Evolutionary conservation across 1,140 invertebrate genomes (phyloP).

Genomic region (Thaumetopoea pityocampa): DNA sequence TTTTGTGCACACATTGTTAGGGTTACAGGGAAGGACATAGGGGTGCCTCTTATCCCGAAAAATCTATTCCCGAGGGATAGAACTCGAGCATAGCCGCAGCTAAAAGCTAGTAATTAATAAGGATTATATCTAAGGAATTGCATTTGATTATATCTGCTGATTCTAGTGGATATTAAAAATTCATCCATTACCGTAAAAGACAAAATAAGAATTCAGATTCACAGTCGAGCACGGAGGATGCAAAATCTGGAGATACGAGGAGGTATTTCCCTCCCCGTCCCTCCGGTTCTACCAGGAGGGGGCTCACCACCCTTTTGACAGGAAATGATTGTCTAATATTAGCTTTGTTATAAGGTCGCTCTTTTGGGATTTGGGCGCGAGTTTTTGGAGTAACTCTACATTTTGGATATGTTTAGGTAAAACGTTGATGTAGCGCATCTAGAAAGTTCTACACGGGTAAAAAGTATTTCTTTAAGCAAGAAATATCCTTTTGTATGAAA

Average conservation of each 20-base stretch:
- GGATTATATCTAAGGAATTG: too few relatives aligned
- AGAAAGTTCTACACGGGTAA: constrained; percentile 8
- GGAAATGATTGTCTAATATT: constrained; percentile 76
- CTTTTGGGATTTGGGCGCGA: constrained; percentile 59
- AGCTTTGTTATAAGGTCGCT: constrained; percentile 73
- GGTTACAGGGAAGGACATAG: too few relatives aligned
- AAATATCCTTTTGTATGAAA: too few relatives aligned
- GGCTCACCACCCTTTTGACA: constrained; percentile 65
- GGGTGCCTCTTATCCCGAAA: too few relatives aligned
- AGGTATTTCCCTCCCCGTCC: constrained; percentile 49
- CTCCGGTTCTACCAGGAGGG: constrained; percentile 33
- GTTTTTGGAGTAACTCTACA: constrained; percentile 19
- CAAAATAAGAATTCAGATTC: constrained; percentile 71
- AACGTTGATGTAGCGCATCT: constrained; percentile 12
- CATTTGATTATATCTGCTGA: too few relatives aligned
- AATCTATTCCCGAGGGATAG: too few relatives aligned
- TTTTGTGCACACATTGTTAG: too few relatives aligned
- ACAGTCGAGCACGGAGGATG: constrained; percentile 63
- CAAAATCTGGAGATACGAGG: constrained; percentile 69
- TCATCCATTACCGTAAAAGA: constrained; percentile 64
- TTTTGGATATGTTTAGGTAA: constrained; percentile 16
- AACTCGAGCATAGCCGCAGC: constrained; percentile 7
- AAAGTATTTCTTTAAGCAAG: too few relatives aligned
- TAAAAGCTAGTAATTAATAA: constrained; percentile 9
- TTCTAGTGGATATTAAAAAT: constrained; percentile 70